Conservation (phyloP, 92 coral and sea anemone genomes). For the Parazoanthus darwini region DNA sequence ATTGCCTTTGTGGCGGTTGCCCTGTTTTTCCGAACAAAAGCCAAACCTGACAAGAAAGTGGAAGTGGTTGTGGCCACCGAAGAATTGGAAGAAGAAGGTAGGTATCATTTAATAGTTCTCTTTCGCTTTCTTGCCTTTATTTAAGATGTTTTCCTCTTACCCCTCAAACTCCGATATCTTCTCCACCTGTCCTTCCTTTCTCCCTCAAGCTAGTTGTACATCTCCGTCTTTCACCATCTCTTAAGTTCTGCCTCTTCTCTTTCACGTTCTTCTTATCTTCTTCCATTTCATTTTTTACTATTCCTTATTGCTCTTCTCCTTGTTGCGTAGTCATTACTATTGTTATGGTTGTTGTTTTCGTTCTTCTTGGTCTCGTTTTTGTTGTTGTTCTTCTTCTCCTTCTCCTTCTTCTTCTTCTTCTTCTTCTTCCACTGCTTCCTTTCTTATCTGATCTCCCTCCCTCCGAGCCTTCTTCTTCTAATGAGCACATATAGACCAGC, state of each 20-base stretch:
- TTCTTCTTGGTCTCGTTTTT: background rate
- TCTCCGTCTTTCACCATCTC: background rate
- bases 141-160: too few relatives aligned
- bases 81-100: conserved; percentile 9
- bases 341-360: background rate
- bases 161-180: too few relatives aligned
- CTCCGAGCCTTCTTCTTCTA: background rate
- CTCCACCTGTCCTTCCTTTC: too few relatives aligned
- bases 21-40: conserved; percentile 52
- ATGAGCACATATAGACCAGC: background rate
- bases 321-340: background rate
- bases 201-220: background rate
- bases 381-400: background rate
- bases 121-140: too few relatives aligned
- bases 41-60: background rate
- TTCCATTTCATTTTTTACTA: background rate
- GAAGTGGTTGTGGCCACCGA: conserved; percentile 21
- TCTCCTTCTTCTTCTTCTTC: background rate
- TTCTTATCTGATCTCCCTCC: too few relatives aligned
- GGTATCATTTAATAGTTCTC: background rate
- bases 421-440: background rate
- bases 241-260: too few relatives aligned
- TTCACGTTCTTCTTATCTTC: background rate
- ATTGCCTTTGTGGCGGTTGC: conserved; percentile 76
- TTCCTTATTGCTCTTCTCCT: background rate